Conservation (phyloP, 64 coral and sea anemone species). For the Porites lutea region DNA sequence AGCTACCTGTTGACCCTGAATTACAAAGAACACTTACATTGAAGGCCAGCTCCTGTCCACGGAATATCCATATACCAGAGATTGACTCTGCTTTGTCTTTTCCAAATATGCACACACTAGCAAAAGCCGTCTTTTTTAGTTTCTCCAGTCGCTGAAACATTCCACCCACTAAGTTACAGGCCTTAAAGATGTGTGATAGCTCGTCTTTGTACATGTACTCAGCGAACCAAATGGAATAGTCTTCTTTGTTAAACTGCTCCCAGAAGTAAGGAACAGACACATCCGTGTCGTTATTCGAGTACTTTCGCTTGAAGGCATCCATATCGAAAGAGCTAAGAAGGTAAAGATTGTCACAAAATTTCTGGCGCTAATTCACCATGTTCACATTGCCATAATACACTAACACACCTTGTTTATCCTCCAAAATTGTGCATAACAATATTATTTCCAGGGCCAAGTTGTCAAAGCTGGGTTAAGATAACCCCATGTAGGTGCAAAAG, state of each 20-base stretch:
- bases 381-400: no score
- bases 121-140: conserved; percentile 88
- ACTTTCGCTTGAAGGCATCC: conserved; percentile 88
- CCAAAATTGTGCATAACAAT: no score
- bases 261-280: conserved; percentile 93
- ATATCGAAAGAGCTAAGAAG: conserved; percentile 80
- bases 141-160: conserved; percentile 92
- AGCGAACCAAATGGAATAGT: conserved; percentile 87
- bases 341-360: neutral
- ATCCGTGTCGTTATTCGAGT: conserved; percentile 83
- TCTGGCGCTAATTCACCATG: neutral
- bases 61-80: conserved; percentile 87
- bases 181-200: conserved; percentile 75
- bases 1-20: neutral
- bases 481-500: no score
- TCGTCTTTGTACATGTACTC: conserved; percentile 88
- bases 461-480: no score
- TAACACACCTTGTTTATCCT: no score
- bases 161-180: conserved; percentile 87
- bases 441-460: no score
- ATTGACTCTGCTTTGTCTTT: conserved; percentile 8
- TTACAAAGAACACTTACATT: conserved; percentile 44
- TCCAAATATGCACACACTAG: conserved; percentile 78
- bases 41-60: conserved; percentile 86
- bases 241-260: conserved; percentile 96